A percentile compares a stretch with the other conserved stretches of the same genome.
These are phyloP conservation scores for Lomographa bimaculata DNA, from an alignment of 2,888 invertebrate species.

Conservation along the genomic window DNA sequence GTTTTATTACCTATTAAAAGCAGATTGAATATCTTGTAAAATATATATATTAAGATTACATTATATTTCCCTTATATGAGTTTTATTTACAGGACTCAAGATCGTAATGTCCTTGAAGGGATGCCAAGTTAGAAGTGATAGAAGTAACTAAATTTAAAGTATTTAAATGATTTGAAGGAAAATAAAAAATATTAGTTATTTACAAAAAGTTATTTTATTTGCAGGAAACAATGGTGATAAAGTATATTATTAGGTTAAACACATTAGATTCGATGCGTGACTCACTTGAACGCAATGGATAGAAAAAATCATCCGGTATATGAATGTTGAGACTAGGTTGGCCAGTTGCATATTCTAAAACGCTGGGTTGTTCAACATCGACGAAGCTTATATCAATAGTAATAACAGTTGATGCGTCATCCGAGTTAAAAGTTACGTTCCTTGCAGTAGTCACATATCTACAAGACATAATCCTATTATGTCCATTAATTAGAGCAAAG, in stretches of 20 bases:
- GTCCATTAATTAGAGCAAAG: constrained; percentile 51
- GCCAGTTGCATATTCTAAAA: constrained; percentile 75
- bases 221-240: constrained; percentile 34
- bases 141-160: constrained; percentile 65
- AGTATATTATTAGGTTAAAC: constrained; percentile 35
- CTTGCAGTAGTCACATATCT: constrained; percentile 38
- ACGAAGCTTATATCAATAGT: constrained; percentile 65
- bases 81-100: constrained; percentile 76
- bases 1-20: constrained; percentile 52
- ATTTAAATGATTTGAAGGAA: constrained; percentile 77
- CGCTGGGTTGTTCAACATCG: constrained; percentile 57
- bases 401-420: constrained; percentile 53
- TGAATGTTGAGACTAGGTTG: constrained; percentile 85
- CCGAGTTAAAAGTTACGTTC: constrained; percentile 53
- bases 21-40: no score
- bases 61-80: constrained; percentile 36
- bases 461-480: constrained; percentile 55
- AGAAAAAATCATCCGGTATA: constrained; percentile 89
- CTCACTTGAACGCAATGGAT: constrained; percentile 83
- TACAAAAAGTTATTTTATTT: constrained; percentile 72
- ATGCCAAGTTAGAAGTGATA: constrained; percentile 76
- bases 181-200: constrained; percentile 78
- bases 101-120: constrained; percentile 60
- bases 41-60: constrained; percentile 21
- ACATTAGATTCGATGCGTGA: constrained; percentile 27